Conservation (phyloP, 2,888 invertebrate genomes). For the Eristalis arbustorum region DNA sequence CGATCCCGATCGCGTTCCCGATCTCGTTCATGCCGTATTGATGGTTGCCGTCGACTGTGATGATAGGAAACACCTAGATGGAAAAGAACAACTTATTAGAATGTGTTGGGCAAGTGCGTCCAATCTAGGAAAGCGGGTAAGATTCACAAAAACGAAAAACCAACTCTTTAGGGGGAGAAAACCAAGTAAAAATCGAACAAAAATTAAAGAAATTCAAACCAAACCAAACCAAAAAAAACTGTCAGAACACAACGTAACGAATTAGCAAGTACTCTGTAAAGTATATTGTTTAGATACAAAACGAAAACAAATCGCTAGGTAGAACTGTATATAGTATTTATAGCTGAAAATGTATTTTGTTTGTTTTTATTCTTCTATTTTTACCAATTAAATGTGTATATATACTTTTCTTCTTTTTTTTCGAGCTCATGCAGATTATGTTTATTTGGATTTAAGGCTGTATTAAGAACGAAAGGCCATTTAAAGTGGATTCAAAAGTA, state of each 20-base stretch:
- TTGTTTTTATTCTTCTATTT: slow-evolving; percentile 24
- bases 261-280: slow-evolving; percentile 53
- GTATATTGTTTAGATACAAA: slow-evolving; percentile 57
- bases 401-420: background rate
- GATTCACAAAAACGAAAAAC: slow-evolving; percentile 56
- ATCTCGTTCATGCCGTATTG: slow-evolving; percentile 76
- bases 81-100: background rate
- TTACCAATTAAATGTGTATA: slow-evolving; percentile 11
- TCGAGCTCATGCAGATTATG: slow-evolving; percentile 52
- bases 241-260: slow-evolving; percentile 54
- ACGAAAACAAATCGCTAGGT: slow-evolving; percentile 67
- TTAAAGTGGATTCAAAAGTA: slow-evolving; percentile 38
- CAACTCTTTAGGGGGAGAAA: slow-evolving; percentile 54
- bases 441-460: slow-evolving; percentile 20
- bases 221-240: slow-evolving; percentile 37
- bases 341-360: slow-evolving; percentile 44
- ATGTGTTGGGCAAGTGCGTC: background rate
- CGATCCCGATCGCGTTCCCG: slow-evolving; percentile 75
- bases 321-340: slow-evolving; percentile 37
- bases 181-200: slow-evolving; percentile 31
- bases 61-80: slow-evolving; percentile 79
- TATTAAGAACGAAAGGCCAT: slow-evolving; percentile 44
- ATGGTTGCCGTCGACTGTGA: slow-evolving; percentile 78
- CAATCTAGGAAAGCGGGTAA: background rate
- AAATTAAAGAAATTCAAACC: slow-evolving; percentile 49